These are phyloP conservation scores for Coreoperca whiteheadi DNA, from an alignment of 2,113 vertebrate species.

Conservation along the genomic window DNA sequence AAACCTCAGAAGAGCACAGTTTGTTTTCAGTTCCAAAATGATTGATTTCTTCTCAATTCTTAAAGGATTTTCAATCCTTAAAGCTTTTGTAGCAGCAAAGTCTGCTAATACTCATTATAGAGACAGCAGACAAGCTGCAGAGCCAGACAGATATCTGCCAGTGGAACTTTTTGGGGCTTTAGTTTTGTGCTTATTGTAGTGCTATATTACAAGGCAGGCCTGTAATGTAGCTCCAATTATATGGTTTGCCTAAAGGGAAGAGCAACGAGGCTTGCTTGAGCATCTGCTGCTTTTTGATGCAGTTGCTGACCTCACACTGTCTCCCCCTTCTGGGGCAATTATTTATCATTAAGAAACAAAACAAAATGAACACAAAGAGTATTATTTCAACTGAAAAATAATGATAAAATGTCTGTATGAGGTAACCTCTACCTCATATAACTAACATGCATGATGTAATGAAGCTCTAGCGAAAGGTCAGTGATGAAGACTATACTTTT, in stretches of 20 bases:
- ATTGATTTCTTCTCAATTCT: conserved; percentile 58
- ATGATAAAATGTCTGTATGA: background rate
- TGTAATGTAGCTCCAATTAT: conserved; percentile 73
- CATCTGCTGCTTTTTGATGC: conserved; percentile 72
- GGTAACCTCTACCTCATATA: background rate
- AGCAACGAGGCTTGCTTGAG: conserved; percentile 67
- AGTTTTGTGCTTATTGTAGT: conserved; percentile 15
- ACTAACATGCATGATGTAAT: background rate
- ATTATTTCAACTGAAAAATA: background rate
- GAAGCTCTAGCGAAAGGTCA: too few species aligned
- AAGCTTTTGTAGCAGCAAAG: conserved; percentile 31
- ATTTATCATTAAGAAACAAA: conserved; percentile 62
- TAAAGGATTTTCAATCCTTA: conserved; percentile 47
- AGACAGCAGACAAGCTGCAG: conserved; percentile 28
- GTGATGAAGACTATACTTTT: too few species aligned
- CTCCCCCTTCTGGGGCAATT: conserved; percentile 49
- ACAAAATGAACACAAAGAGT: background rate
- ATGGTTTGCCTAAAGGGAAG: conserved; percentile 67
- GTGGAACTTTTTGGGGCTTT: conserved; percentile 24
- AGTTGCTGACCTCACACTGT: conserved; percentile 63
- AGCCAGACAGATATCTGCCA: conserved; percentile 26
- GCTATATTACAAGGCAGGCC: conserved; percentile 23
- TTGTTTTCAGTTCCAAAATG: conserved; percentile 11
- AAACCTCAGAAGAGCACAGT: conserved; percentile 35
- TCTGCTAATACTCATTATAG: conserved; percentile 55